These are phyloP conservation scores for Rhinolophus sinicus DNA, from an alignment of 2,113 vertebrate genomes.

Conservation along the genomic window DNA sequence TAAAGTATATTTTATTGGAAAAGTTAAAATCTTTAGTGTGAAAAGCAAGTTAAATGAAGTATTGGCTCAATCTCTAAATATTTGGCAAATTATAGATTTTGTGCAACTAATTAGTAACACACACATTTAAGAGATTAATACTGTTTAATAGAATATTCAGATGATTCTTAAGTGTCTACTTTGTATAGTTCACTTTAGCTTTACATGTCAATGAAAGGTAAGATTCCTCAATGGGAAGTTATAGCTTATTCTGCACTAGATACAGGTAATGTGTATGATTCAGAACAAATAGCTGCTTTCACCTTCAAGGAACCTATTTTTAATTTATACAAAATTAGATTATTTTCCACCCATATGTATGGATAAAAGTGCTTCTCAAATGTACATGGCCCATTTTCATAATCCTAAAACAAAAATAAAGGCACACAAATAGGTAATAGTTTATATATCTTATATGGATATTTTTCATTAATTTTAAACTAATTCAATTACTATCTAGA, in stretches of 20 bases:
- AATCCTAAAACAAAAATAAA: slow-evolving; percentile 79
- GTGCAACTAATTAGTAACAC: slow-evolving; percentile 43
- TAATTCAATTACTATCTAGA: slow-evolving; percentile 1
- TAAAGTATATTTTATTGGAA: slow-evolving; percentile 39
- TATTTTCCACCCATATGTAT: slow-evolving; percentile 45
- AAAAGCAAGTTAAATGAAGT: slow-evolving; percentile 46
- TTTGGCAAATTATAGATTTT: slow-evolving; percentile 46
- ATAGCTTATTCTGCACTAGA: slow-evolving; percentile 68
- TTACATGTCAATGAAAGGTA: neutral
- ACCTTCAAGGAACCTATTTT: slow-evolving; percentile 1
- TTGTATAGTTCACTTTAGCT: slow-evolving; percentile 21
- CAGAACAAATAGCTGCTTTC: neutral
- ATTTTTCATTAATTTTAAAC: slow-evolving; percentile 34
- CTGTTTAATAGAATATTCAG: neutral
- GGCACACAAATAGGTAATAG: slow-evolving; percentile 74
- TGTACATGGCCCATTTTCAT: slow-evolving; percentile 56
- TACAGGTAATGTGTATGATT: neutral
- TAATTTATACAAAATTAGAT: slow-evolving; percentile 61
- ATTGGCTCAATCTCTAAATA: slow-evolving; percentile 36
- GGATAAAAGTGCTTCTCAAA: slow-evolving; percentile 74
- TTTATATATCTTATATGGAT: slow-evolving; percentile 68
- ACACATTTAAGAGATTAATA: slow-evolving; percentile 46
- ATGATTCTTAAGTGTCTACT: slow-evolving; percentile 31
- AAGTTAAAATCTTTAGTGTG: slow-evolving; percentile 39
- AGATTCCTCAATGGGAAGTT: neutral